Base-by-base conservation (phyloP, 2,888 invertebrate species). In the Hirtodrosophila histrioides region DNA sequence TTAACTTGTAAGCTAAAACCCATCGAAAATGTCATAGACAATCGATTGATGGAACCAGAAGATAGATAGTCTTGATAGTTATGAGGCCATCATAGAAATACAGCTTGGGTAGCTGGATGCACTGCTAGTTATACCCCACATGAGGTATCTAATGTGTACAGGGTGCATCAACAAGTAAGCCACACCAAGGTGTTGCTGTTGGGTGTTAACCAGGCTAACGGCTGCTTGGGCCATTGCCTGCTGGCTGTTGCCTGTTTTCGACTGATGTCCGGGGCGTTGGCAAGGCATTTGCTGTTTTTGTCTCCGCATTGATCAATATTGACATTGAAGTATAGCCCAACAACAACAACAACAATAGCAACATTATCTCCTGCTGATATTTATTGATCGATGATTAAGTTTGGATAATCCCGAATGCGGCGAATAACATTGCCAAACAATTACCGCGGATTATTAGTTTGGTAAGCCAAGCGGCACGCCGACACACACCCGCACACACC, bases 341-440 rank as follows among this genome's bases (percentile, higher is more conserved):
- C 12, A 37, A n/a, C 53, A 54, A 35, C 50, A 45, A 39, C 44
- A 44, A 4, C 37, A 35, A 17, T 11, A 37, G 29, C 53, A 54
- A 33, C 29, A 37, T 29, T 54, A 57, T 55, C n/a, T 45, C 31
- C 8, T 36, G 48, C 39, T 46, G 44, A 39, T 45, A 56, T 36
- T 23, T 62, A 70, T 62, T 58, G 71, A 72, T 71, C 67, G 70
- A 67, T 71, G 48, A 63, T 53, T 45, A 45, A 36, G 36, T 41
- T 45, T 48, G 6, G 6, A 43, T 39, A 31, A 29, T 45, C 35
- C 41, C 36, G 44, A 24, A 39, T 27, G 44, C 44, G 45, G 33
- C 49, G 51, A 46, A 46, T 41, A 37, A 44, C 60, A 56, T 64
- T 72, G 66, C 58, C 49, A 63, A 63, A 63, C 63, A 72, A 66